A percentile compares a stretch with the other conserved stretches of the same genome.
Conservation (phyloP, 1,140 invertebrate genomes). For the Papilio glaucus region DNA sequence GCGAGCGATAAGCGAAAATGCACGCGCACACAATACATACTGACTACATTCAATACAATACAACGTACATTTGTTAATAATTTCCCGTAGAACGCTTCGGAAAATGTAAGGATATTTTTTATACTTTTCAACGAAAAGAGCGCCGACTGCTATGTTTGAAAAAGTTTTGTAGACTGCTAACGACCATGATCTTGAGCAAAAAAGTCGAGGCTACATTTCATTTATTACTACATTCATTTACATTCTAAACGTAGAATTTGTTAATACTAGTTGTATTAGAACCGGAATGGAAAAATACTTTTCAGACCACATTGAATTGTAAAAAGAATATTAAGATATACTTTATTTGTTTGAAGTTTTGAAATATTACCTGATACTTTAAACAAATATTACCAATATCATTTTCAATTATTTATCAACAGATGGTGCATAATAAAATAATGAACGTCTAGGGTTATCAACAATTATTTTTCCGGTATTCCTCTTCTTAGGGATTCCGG, state of each 20-base stretch:
- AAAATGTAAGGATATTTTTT: not conserved
- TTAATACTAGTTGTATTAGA: not conserved
- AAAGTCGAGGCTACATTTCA: not conserved
- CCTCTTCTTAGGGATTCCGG: no score
- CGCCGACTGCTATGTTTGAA: not conserved
- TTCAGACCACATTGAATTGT: no score
- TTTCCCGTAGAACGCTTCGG: not conserved
- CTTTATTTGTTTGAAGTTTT: no score
- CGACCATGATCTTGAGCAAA: not conserved
- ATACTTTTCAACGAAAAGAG: not conserved
- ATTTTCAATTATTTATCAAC: no score
- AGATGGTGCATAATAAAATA: no score
- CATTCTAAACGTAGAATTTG: not conserved
- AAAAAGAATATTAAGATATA: no score
- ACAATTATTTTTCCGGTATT: no score
- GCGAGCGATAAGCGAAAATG: conserved; percentile 56
- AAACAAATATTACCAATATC: no score
- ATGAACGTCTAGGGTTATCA: no score
- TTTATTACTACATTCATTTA: no score
- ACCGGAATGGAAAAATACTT: not conserved
- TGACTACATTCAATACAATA: not conserved
- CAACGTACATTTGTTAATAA: conserved; percentile 10
- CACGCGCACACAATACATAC: conserved; percentile 46
- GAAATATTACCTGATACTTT: no score
- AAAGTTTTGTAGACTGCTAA: conserved; percentile 17